Conservation (phyloP, 2,113 vertebrate genomes). For the Loxodonta africana region DNA sequence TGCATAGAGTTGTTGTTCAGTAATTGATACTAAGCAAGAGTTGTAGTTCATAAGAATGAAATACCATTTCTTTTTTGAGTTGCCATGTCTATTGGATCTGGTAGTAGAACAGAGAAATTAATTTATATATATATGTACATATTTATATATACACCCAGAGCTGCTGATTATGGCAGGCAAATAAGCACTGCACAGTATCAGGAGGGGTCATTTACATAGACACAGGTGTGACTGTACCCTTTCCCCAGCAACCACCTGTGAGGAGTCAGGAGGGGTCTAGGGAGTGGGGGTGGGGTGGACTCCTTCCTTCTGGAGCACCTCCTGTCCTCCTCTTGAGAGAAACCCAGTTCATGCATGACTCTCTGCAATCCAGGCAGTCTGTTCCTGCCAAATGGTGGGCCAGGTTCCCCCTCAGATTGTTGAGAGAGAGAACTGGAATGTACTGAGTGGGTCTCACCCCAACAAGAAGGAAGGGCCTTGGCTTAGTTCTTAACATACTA, state of each 20-base stretch:
- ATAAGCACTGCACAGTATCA: accelerated
- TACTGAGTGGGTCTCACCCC: neutral
- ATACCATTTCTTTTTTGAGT: neutral
- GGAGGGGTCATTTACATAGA: neutral
- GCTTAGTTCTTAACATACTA: neutral
- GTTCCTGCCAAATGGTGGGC: accelerated
- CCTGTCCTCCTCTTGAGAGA: neutral
- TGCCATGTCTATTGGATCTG: neutral
- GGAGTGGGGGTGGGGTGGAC: accelerated
- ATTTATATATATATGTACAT: neutral
- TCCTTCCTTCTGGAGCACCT: too few species aligned
- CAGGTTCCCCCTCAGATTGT: neutral
- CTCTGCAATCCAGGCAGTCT: neutral
- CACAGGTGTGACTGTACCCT: neutral
- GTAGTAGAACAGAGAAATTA: neutral
- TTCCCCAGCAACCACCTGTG: accelerated
- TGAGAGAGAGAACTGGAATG: neutral
- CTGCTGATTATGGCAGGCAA: neutral
- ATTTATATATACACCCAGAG: neutral
- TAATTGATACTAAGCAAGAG: accelerated
- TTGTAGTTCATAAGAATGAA: neutral
- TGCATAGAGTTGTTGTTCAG: neutral
- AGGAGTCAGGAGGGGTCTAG: too few species aligned
- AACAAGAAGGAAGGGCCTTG: neutral
- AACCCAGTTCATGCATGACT: neutral